Conservation (phyloP, 2,797 vertebrate genomes). For the Bradypodion pumilum region DNA sequence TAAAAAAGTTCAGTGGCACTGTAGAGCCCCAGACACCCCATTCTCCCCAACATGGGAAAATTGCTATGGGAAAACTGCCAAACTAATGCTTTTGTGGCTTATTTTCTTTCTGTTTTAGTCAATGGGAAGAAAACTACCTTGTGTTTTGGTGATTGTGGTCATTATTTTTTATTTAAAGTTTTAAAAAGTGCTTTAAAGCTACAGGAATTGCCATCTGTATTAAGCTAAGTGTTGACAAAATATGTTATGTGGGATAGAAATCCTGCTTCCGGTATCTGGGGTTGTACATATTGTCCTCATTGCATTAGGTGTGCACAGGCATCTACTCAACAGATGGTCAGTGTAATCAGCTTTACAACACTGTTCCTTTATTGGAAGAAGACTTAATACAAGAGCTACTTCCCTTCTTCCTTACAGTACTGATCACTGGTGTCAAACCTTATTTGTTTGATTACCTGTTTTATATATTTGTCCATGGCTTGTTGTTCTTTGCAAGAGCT, state of each 20-base stretch:
- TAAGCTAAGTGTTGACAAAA: neutral
- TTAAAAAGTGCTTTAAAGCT: neutral
- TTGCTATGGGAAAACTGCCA: neutral
- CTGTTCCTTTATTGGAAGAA: neutral
- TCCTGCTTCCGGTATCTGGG: neutral
- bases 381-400: neutral
- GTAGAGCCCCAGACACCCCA: neutral
- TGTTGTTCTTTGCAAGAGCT: neutral
- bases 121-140: neutral
- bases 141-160: too few relatives aligned
- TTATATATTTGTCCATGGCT: neutral
- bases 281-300: neutral
- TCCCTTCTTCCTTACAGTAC: neutral
- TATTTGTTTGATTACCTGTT: neutral
- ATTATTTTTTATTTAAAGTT: too few relatives aligned
- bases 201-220: neutral
- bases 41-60: neutral
- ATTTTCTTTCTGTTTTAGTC: neutral
- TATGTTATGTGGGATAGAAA: neutral
- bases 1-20: neutral
- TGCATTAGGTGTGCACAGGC: neutral
- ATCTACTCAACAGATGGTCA: conserved; percentile 1
- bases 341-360: conserved; percentile 3
- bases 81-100: neutral
- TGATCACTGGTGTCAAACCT: neutral